Percentiles rank a stretch among this genome's conserved stretches.
Conservation (phyloP, 2,888 invertebrate species). For the Sialis fuliginosa region DNA sequence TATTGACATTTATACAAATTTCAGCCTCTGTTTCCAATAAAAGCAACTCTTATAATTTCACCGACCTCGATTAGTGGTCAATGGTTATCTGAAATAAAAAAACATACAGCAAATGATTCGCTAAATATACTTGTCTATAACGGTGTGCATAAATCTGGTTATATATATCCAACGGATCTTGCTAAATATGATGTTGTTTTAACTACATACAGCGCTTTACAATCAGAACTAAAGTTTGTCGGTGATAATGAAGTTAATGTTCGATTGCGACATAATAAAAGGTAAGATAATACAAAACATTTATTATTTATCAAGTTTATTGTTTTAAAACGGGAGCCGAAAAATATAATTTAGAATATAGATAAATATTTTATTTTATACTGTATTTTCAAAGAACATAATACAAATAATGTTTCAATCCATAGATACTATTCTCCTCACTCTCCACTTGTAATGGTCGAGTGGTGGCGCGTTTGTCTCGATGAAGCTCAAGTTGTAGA, state of each 20-base stretch:
- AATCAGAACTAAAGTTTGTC: constrained; percentile 40
- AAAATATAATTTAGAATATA: no score
- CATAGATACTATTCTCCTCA: constrained; percentile 35
- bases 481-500: constrained; percentile 75
- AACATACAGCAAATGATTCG: constrained; percentile 33
- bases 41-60: constrained; percentile 53
- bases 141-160: constrained; percentile 26
- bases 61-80: constrained; percentile 48
- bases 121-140: constrained; percentile 35
- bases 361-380: no score
- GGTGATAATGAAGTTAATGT: constrained; percentile 23
- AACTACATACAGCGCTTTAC: constrained; percentile 48
- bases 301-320: no score
- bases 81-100: constrained; percentile 52
- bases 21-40: constrained; percentile 30
- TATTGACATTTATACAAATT: neutral
- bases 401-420: no score
- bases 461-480: constrained; percentile 61
- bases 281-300: no score
- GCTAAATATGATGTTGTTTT: constrained; percentile 51
- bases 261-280: neutral
- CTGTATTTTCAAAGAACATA: no score
- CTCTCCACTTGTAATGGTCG: constrained; percentile 45
- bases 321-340: no score
- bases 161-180: constrained; percentile 41